Conservation (phyloP, 1,140 invertebrate genomes). For the Cecropterus lyciades region DNA sequence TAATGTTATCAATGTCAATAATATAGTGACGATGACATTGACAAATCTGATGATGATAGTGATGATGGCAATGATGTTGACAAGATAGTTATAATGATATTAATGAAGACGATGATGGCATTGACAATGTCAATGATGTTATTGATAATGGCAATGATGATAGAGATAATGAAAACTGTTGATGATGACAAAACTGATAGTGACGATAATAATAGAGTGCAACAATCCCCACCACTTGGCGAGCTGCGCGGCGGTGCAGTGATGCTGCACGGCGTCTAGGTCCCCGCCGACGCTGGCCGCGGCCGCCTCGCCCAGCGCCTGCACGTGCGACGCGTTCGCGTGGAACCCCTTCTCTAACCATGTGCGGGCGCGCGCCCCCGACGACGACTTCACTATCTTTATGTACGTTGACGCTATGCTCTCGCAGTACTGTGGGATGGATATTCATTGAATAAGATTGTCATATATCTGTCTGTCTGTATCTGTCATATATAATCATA, state of each 20-base stretch:
- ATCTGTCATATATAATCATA: no score
- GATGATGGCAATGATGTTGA: no score
- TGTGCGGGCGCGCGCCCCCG: conserved; percentile 59
- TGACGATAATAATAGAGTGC: neutral
- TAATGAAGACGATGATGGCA: no score
- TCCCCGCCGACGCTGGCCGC: conserved; percentile 58
- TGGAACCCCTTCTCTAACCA: conserved; percentile 84
- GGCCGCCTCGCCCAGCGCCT: conserved; percentile 82
- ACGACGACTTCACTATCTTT: conserved; percentile 82
- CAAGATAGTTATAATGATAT: no score
- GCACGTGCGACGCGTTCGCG: conserved; percentile 80
- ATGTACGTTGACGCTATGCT: conserved; percentile 85
- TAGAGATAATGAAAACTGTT: no score
- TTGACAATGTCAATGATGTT: no score
- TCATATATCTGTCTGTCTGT: no score
- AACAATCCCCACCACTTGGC: neutral
- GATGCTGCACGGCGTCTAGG: neutral
- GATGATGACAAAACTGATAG: neutral
- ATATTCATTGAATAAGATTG: no score
- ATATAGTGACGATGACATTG: no score
- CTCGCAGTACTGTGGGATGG: conserved; percentile 81
- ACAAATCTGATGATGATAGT: no score
- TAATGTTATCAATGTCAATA: no score
- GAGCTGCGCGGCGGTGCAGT: neutral
- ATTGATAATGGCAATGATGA: no score